A percentile compares a stretch with the other conserved stretches of the same genome.
Conservation (phyloP, 2,113 vertebrate genomes). For the Vidua chalybeata region DNA sequence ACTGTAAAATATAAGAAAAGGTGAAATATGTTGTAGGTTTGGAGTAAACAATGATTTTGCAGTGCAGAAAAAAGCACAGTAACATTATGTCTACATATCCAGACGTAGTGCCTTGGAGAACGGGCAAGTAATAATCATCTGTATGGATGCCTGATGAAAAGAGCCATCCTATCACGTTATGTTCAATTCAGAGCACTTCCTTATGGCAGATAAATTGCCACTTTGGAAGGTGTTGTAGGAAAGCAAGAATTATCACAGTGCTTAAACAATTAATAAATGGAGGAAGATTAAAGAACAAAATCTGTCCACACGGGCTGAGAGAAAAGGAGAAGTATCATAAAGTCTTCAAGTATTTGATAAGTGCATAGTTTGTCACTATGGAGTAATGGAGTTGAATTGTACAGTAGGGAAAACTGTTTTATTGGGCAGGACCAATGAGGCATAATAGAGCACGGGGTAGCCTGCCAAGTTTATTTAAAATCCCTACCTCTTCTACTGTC, state of each 20-base stretch:
- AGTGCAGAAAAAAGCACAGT: neutral
- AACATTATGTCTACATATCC: neutral
- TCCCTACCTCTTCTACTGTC: neutral
- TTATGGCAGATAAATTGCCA: neutral
- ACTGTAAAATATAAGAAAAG: neutral
- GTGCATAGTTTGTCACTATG: neutral
- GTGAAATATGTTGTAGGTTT: neutral
- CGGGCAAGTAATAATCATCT: neutral
- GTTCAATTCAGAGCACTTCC: neutral
- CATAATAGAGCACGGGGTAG: neutral
- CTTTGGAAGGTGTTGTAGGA: neutral
- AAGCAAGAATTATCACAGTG: neutral
- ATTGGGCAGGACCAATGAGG: neutral
- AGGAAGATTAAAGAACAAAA: neutral
- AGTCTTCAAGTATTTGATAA: neutral
- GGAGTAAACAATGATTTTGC: neutral
- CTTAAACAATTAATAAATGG: neutral
- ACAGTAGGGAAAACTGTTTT: neutral
- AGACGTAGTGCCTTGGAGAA: neutral
- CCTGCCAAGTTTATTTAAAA: neutral
- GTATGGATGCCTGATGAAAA: neutral
- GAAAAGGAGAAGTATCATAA: neutral
- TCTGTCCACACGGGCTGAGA: neutral
- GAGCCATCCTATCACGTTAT: neutral
- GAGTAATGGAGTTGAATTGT: neutral